These are phyloP conservation scores for Autographa gamma DNA, from an alignment of 2,888 invertebrate species.

Conservation along the genomic window DNA sequence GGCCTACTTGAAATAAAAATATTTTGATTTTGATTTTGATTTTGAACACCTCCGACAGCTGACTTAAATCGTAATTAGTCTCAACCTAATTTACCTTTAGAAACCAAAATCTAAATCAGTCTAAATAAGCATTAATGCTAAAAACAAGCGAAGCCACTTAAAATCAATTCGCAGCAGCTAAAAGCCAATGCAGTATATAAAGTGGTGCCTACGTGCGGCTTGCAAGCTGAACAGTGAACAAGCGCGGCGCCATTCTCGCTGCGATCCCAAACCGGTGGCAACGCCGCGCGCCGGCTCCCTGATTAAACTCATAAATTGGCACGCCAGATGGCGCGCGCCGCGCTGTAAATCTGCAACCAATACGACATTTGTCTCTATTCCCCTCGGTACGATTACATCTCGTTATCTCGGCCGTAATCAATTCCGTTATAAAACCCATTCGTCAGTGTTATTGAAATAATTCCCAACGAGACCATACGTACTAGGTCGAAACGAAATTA, in stretches of 20 bases:
- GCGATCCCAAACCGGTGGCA: conserved; percentile 59
- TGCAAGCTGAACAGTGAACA: conserved; percentile 56
- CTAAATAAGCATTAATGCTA: conserved; percentile 33
- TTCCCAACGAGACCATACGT: conserved; percentile 45
- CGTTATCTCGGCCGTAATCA: conserved; percentile 69
- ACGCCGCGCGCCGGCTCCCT: conserved; percentile 65
- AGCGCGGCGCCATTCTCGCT: conserved; percentile 51
- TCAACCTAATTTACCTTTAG: conserved; percentile 13
- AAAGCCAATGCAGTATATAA: conserved; percentile 58
- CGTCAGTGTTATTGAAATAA: conserved; percentile 65
- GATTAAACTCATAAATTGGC: conserved; percentile 88
- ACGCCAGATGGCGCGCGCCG: conserved; percentile 83
- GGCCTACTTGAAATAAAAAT: too few relatives aligned
- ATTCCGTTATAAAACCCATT: conserved; percentile 64
- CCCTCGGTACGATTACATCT: conserved; percentile 72
- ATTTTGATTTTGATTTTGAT: too few relatives aligned
- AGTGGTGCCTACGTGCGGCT: conserved; percentile 45
- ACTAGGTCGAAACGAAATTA: conserved; percentile 33
- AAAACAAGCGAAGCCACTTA: conserved; percentile 54
- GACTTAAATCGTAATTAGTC: not conserved
- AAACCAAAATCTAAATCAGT: conserved; percentile 32
- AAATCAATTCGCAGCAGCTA: conserved; percentile 57
- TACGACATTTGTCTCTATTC: conserved; percentile 86
- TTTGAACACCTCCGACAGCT: too few relatives aligned
- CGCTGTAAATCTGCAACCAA: conserved; percentile 85